Evolutionary conservation across 1,140 invertebrate species (phyloP).

Genomic region (Linepithema humile): DNA sequence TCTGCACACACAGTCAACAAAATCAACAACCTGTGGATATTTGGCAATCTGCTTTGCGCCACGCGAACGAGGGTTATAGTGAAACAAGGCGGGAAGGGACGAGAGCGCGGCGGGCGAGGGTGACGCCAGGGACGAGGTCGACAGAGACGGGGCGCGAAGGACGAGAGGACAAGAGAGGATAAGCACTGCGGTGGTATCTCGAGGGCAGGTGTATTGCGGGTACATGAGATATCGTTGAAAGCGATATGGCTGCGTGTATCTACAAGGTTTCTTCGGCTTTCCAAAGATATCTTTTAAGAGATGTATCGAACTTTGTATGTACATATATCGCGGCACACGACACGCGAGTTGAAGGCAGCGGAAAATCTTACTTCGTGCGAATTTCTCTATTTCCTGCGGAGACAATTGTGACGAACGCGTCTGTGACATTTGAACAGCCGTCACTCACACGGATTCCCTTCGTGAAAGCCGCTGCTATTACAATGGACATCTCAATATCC

Average conservation of each 20-base stretch:
- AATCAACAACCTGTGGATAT: slow-evolving; percentile 83
- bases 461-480: background rate
- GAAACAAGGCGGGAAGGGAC: slow-evolving; percentile 15
- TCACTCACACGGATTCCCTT: slow-evolving; percentile 4
- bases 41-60: slow-evolving; percentile 80
- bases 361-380: slow-evolving; percentile 27
- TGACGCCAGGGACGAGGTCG: background rate
- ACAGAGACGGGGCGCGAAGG: background rate
- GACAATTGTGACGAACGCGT: slow-evolving; percentile 57
- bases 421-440: slow-evolving; percentile 56
- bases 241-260: slow-evolving; percentile 55
- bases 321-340: background rate
- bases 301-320: background rate
- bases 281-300: slow-evolving; percentile 14
- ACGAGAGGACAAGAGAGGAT: background rate
- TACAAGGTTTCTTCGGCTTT: slow-evolving; percentile 37
- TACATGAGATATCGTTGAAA: slow-evolving; percentile 66
- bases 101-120: background rate
- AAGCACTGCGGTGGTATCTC: slow-evolving; percentile 49
- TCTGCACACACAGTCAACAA: slow-evolving; percentile 70
- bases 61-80: slow-evolving; percentile 45
- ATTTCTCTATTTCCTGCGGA: slow-evolving; percentile 30
- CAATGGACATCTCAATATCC: slow-evolving; percentile 28
- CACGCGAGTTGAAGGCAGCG: background rate
- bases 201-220: slow-evolving; percentile 50